Base-by-base conservation (phyloP, 2,888 invertebrate genomes). In the Diplazon laetatorius region DNA sequence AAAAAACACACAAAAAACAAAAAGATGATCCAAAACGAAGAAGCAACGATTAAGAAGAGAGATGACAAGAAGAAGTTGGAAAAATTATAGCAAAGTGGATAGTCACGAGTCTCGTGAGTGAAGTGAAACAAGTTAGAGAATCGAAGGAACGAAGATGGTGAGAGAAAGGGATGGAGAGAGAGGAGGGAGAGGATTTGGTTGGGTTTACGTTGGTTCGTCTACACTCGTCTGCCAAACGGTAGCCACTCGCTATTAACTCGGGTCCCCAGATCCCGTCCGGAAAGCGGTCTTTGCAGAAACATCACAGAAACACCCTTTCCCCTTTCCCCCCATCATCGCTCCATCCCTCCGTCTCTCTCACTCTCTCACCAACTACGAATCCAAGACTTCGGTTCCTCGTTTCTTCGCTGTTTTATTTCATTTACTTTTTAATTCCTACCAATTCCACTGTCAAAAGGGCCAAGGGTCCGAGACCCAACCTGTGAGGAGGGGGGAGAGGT, bases 361-460 rank as follows among this genome's bases (percentile, higher is more conserved):
- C n/a, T n/a, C n/a, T n/a, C n/a, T n/a, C n/a, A n/a, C n/a, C n/a
- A n/a, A n/a, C n/a, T n/a, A n/a, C n/a, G n/a, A n/a, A n/a, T n/a
- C n/a, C n/a, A n/a, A n/a, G n/a, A n/a, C n/a, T n/a, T n/a, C n/a
- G n/a, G n/a, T n/a, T n/a, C n/a, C n/a, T n/a, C n/a, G n/a, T n/a
- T n/a, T n/a, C n/a, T n/a, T n/a, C n/a, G n/a, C 87, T 86, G 84
- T 83, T 88, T 86, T 87, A 84, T 87, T 87, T 86, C 84, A 84
- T 85, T 84, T 84, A 82, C 82, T 85, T 87, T 85, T 85, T 87
- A 86, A 87, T 87, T 87, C 86, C 86, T 85, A 80, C 83, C 85
- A 82, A 84, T 86, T 85, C 85, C 83, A 82, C 84, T 82, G 86
- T 84, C 84, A 80, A 84, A 82, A 52, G 50, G 66, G 52, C n/a